These are phyloP conservation scores for Rhyacophila evoluta DNA, from an alignment of 2,888 invertebrate genomes.

Conservation along the genomic window DNA sequence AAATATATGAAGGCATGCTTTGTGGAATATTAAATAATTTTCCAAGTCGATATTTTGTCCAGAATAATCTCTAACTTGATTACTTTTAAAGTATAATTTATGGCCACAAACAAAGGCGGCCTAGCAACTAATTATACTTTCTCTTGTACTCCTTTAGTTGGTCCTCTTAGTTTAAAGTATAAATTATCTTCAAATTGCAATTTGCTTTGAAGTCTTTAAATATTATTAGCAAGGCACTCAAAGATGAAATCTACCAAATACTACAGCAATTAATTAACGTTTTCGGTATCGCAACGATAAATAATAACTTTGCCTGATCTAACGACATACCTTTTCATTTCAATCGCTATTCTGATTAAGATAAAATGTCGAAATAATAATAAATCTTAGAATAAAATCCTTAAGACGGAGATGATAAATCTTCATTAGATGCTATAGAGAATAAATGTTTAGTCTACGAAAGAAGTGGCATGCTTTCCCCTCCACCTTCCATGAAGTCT, in stretches of 20 bases:
- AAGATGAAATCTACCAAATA: neutral
- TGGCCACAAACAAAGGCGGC: neutral
- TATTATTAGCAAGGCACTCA: neutral
- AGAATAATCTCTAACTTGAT: conserved; percentile 4
- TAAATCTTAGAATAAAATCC: neutral
- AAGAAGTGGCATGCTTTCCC: neutral
- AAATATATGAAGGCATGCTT: too few relatives aligned
- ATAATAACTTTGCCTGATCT: neutral
- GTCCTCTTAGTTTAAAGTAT: conserved; percentile 9
- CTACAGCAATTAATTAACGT: neutral
- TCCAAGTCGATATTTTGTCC: neutral
- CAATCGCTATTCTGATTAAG: neutral
- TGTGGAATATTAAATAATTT: neutral
- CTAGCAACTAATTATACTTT: neutral
- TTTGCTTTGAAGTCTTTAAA: neutral
- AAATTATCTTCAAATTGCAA: conserved; percentile 14
- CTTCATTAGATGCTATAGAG: neutral
- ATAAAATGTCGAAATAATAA: neutral
- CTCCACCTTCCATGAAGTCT: too few relatives aligned
- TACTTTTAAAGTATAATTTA: conserved; percentile 6
- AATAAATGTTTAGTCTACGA: neutral
- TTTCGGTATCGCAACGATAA: neutral
- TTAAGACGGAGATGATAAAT: neutral
- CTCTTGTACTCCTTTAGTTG: neutral
- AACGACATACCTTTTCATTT: neutral